A percentile compares a stretch with the other conserved stretches of the same genome.
These are phyloP conservation scores for Channa argus DNA, from an alignment of 2,113 vertebrate species.

Conservation along the genomic window DNA sequence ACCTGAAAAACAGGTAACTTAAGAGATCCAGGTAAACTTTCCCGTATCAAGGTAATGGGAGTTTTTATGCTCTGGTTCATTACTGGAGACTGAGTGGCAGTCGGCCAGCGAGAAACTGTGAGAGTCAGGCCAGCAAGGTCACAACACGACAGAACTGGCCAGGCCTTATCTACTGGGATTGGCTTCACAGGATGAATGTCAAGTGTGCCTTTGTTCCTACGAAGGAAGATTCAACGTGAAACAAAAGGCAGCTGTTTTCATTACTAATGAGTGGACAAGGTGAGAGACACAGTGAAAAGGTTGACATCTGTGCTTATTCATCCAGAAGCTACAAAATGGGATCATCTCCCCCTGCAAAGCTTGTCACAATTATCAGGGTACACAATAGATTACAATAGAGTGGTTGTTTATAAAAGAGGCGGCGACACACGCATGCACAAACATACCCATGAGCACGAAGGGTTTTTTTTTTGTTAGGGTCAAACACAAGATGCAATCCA, in stretches of 20 bases:
- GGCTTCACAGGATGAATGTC: constrained; percentile 84
- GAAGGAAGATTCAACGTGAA: constrained; percentile 93
- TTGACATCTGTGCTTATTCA: constrained; percentile 96
- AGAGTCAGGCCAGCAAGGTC: constrained; percentile 58
- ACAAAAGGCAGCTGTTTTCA: constrained; percentile 96
- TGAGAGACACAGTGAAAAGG: constrained; percentile 94
- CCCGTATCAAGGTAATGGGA: not conserved
- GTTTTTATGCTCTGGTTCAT: constrained; percentile 16
- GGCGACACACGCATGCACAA: constrained; percentile 65
- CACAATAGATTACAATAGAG: constrained; percentile 93
- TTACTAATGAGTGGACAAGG: constrained; percentile 94
- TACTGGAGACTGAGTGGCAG: constrained; percentile 1
- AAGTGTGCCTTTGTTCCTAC: constrained; percentile 91
- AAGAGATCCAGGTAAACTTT: constrained; percentile 8
- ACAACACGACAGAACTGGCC: constrained; percentile 81
- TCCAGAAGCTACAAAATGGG: constrained; percentile 93
- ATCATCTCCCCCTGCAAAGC: constrained; percentile 94
- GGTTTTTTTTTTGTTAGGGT: constrained; percentile 9
- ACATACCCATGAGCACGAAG: not conserved
- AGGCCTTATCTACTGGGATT: constrained; percentile 87
- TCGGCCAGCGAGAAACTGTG: constrained; percentile 2
- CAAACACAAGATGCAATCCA: constrained; percentile 25
- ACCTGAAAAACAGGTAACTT: constrained; percentile 4
- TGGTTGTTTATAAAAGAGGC: constrained; percentile 90
- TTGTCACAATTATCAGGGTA: constrained; percentile 91